phyloP scores from a whole-genome alignment of 2,797 vertebrate species.

The Neosilurus mollespiculum region DNA sequence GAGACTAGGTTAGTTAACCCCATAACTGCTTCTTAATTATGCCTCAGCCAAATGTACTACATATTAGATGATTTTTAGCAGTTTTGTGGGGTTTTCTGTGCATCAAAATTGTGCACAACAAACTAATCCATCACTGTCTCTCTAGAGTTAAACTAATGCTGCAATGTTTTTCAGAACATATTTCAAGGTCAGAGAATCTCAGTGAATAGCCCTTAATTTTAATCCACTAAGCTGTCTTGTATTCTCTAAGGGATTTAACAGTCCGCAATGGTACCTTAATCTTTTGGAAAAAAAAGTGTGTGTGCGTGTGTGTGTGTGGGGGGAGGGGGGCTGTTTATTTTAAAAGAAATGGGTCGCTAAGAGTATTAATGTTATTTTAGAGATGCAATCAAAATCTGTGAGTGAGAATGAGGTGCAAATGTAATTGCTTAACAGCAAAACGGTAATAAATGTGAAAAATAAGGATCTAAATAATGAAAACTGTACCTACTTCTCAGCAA shows the following conservation, averaged over 20 bases:
- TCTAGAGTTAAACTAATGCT: constrained; percentile 15
- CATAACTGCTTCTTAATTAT: not conserved
- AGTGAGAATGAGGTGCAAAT: not conserved
- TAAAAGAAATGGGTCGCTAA: not conserved
- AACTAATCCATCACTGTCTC: constrained; percentile 3
- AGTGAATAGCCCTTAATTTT: constrained; percentile 30
- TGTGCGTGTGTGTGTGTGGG: too few species aligned
- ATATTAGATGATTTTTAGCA: not conserved
- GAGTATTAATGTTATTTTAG: not conserved
- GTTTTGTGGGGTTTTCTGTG: not conserved
- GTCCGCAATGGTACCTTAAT: not conserved
- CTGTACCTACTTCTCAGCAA: not conserved
- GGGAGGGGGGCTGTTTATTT: not conserved
- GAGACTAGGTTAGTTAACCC: not conserved
- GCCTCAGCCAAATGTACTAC: not conserved
- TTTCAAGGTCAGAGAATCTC: constrained; percentile 21
- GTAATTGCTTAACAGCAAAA: not conserved
- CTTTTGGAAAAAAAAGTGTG: not conserved
- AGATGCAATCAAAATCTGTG: not conserved
- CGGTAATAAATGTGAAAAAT: not conserved
- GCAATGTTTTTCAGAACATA: constrained; percentile 26
- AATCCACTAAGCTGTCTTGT: constrained; percentile 22
- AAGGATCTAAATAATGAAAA: not conserved
- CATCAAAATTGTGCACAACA: not conserved
- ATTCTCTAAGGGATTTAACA: constrained; percentile 2